Evolutionary conservation across 1,140 invertebrate species (phyloP), one percentile per base, ranked within the genome.

Genomic region (Telenomus remus): DNA sequence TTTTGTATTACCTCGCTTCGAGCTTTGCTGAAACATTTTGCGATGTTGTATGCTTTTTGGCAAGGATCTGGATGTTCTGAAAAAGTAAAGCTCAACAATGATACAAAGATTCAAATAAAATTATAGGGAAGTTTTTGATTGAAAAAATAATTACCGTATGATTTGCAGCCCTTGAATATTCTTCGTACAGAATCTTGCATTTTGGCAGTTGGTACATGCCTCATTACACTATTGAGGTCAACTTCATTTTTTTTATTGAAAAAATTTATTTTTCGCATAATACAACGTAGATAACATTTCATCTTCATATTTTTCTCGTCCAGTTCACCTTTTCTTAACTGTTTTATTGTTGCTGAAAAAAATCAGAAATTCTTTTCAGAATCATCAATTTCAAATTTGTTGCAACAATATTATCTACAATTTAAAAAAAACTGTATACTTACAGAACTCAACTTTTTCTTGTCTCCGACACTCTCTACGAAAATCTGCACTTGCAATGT

Each of bases 241-340:
- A 85, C 46, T 42, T 81, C 60, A 42, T 76, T 78, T 12, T 82
- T 48, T 11, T 68, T 44, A 19, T 81, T 66, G 35, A 85, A 69
- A 44, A 85, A 80, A 37, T 82, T 80, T 51, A 78, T 78, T 54
- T 79, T 85, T 9, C 51, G 27, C 80, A 86, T 78, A n/a, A 84
- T 80, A 35, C 85, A 86, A 50, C 66, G 71, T 1, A 86, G 27
- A 46, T 86, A 86, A 56, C 85, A 86, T 34, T 86, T 86, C 16
- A 85, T 64, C 63, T 79, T 81, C 0, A 16, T 51, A 55, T 86
- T 81, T 15, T 78, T 61, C 42, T 81, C 71, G 5, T 80, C 72
- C n/a, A 82, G 76, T 42, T 83, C 48, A 0, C 81, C 85, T 0
- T 69, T 49, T 51, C 80, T 82, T 5, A 85, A 19, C 64, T 63